Base-by-base conservation (phyloP, 2,113 vertebrate genomes). In the Echinops telfairi region DNA sequence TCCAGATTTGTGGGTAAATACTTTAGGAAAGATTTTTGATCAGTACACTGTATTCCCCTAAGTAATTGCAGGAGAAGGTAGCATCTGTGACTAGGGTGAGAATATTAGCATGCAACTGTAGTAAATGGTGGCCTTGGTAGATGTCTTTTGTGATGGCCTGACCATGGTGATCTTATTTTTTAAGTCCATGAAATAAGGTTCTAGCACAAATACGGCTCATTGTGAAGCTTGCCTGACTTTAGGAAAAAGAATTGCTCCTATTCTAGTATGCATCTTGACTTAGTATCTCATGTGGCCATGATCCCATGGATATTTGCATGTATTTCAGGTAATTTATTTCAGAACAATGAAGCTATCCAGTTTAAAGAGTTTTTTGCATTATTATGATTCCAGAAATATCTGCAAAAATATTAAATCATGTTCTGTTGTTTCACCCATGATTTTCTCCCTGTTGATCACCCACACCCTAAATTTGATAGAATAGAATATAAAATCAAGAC, bases 391-490 rank as follows among this genome's bases (percentile, higher is more conserved):
- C 36, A 82, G 66, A 27, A 86, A 70, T 47, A 84, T 68, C 66
- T 22, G 68, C 33, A 88, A 17, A 17, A 14, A 23, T 66, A 70
- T 94, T n/a, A 53, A 89, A 86, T 27, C 22, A 47, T 40, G 58
- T 79, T 87, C 60, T 91, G 17, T 84, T 93, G 17, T 84, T 86
- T 4, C 12, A 90, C 3, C 40, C 23, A 25, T 75, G 36, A 78
- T 95, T 58, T 88, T 15, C 64, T 71, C 38, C 66, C 27, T 88
- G 66, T 1, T 89, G 47, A 66, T 22, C 19, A 5, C 90, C 31
- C 60, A 6, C 29, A 93, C 77, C 68, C 23, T 85, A 83, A 23
- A 40, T 38, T 81, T 93, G 33, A 29, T 90, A 79, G 33, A 91
- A 3, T 23, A 76, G 19, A 76, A 68, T 36, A 0, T 33, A 86